Evolutionary conservation across 2,797 vertebrate species (phyloP), one percentile per base, ranked within the genome.

Genomic region (Microhierax caerulescens): DNA sequence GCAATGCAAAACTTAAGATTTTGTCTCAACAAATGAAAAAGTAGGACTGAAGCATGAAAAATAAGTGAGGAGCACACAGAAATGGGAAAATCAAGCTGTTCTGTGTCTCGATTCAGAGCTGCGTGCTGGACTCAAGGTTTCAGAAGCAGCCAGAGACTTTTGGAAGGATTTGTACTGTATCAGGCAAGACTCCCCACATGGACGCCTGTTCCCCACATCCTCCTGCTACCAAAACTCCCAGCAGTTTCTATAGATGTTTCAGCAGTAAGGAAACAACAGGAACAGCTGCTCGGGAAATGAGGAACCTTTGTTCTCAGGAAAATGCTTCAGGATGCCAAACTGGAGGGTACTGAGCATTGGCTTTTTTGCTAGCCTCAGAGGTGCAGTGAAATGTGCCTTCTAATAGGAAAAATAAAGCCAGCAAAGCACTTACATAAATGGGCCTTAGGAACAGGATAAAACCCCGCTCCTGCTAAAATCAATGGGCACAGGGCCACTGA

Each of bases 41-140:
- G 24, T 14, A 32, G 37, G 30, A 9, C n/a, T 12, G 21, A n/a
- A 48, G 32, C 0, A 11, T 16, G 12, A 28, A 41, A 27, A 73
- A 13, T 6, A 15, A 48, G n/a, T 0, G 0, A 60, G 56, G 43
- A 27, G 37, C 0, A 0, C 1, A 2, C 22, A 81, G 81, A 25
- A 61, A 13, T 4, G 25, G 11, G 32, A 63, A 43, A 73, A 30
- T 1, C 14, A 8, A 13, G 5, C 1, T 23, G 48, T 1, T 21
- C 16, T 2, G 10, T 16, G 4, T 2, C 5, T 15, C 15, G 68
- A 61, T 28, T 6, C 56, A 12, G 64, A 28, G 43, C 17, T 85
- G 37, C 1, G 0, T 36, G 11, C 37, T 77, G 54, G n/a, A 12
- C 41, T 45, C 15, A 41, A 84, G 30, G 21, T 21, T 72, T 67